These are phyloP conservation scores for Danio aesculapii DNA, from an alignment of 2,797 vertebrate species.

Conservation along the genomic window DNA sequence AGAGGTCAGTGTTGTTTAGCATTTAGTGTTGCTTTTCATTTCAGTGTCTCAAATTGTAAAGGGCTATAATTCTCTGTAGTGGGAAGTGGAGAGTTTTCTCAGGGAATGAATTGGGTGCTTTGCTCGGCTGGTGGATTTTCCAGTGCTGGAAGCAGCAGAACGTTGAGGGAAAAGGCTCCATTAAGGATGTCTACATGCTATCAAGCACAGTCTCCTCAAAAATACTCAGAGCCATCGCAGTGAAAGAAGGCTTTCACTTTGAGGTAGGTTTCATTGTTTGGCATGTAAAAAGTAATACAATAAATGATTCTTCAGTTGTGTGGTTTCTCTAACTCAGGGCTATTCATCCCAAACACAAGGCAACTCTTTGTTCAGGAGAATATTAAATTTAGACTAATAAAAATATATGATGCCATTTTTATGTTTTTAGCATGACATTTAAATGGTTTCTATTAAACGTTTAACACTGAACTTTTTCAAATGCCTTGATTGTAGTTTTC, in stretches of 20 bases:
- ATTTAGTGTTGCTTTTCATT: background rate
- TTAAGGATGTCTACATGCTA: conserved; percentile 93
- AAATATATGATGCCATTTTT: too few species aligned
- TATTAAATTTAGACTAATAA: too few species aligned
- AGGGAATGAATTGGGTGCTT: conserved; percentile 93
- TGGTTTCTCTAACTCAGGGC: background rate
- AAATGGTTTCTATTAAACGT: too few species aligned
- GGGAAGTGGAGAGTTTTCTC: conserved; percentile 94
- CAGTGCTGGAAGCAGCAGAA: conserved; percentile 90
- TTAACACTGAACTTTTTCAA: too few species aligned
- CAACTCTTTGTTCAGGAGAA: background rate
- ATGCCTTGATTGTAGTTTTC: too few species aligned
- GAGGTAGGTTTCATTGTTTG: conserved; percentile 79
- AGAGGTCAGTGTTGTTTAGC: conserved; percentile 76
- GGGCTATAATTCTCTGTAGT: conserved; percentile 68
- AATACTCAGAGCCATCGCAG: conserved; percentile 92
- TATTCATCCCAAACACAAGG: background rate
- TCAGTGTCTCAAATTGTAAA: background rate
- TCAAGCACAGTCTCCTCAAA: conserved; percentile 98
- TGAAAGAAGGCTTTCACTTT: conserved; percentile 98
- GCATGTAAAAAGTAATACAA: background rate
- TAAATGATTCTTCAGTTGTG: background rate
- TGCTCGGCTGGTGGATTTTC: conserved; percentile 97
- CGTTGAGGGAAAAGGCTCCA: conserved; percentile 65
- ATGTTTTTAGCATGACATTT: background rate